A percentile compares a stretch with the other conserved stretches of the same genome.
Evolutionary conservation across 2,113 vertebrate species (phyloP).

Genomic region (Euleptes europaea): DNA sequence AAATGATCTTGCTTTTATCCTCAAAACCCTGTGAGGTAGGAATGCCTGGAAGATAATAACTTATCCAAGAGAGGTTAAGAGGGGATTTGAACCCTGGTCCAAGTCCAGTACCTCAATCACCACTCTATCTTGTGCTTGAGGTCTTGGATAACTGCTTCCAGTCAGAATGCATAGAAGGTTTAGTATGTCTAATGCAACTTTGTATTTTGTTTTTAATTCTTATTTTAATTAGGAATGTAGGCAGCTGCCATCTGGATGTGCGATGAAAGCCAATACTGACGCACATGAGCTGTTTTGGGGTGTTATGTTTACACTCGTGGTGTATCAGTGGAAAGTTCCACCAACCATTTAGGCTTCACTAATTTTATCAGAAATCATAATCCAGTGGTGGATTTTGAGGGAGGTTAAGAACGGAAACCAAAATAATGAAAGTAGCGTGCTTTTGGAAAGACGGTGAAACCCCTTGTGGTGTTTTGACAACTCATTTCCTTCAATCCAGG

Average conservation of each 20-base stretch:
- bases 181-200: not conserved
- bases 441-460: not conserved
- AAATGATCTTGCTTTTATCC: not conserved
- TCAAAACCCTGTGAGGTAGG: not conserved
- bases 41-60: not conserved
- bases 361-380: not conserved
- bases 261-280: not conserved
- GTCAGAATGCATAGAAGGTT: not conserved
- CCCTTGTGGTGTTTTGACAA: not conserved
- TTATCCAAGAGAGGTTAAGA: not conserved
- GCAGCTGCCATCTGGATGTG: slow-evolving; percentile 4
- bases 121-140: not conserved
- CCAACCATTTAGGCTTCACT: not conserved
- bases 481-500: too few species aligned
- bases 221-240: not conserved
- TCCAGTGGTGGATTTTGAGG: not conserved
- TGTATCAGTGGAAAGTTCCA: not conserved
- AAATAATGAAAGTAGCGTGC: not conserved
- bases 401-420: not conserved
- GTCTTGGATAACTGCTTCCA: not conserved
- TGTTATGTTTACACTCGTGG: not conserved
- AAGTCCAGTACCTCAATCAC: not conserved
- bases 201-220: not conserved
- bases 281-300: not conserved
- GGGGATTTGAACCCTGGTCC: not conserved